Evolutionary conservation across 1,140 invertebrate genomes (phyloP), one percentile per base, ranked within the genome.

Genomic region (Eriocheir sinensis): DNA sequence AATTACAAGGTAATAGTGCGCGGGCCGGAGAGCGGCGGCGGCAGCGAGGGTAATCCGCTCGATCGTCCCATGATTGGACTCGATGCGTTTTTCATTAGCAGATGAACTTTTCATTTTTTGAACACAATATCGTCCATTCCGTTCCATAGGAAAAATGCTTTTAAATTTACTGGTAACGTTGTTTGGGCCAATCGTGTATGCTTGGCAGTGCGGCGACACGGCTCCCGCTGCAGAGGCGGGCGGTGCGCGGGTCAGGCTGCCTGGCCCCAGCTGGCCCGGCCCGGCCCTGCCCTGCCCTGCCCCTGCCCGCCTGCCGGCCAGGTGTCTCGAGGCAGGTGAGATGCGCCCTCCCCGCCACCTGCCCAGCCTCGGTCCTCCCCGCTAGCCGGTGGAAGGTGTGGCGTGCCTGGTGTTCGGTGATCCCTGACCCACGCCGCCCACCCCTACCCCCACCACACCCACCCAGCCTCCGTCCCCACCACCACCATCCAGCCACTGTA

Each of bases 41-140:
- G 48, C 38, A n/a, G 88, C 38, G 30, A 41, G 48, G 88, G 88
- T 86, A 93, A 93, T 93, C 91, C 91, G 41, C 32, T 17, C 91
- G 91, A 85, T 93, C 91, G 60, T 34, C 72, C 80, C 91, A 93
- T 93, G 91, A 93, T 93, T 93, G 91, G 91, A 93, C 81, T 6
- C 91, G n/a, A 93, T 86, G 81, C 91, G 81, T 93, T 93, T 93
- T 93, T 93, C 91, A 93, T 86, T 86, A 85, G 38, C 79, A 44
- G 80, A 85, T 86, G 41, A 85, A 93, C 91, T 93, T 93, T 93
- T 53, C 91, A 83, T 86, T 86, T 93, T 85, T 93, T 53, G 91
- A 86, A 93, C 60, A 86, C 81, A 93, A 93, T 86, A 93, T 93
- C 81, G 80, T 40, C 80, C 91, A 92, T 92, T 92, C 91, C 34